These are phyloP conservation scores for Acholoe squamosa DNA, from an alignment of 2,888 invertebrate genomes.

Conservation along the genomic window DNA sequence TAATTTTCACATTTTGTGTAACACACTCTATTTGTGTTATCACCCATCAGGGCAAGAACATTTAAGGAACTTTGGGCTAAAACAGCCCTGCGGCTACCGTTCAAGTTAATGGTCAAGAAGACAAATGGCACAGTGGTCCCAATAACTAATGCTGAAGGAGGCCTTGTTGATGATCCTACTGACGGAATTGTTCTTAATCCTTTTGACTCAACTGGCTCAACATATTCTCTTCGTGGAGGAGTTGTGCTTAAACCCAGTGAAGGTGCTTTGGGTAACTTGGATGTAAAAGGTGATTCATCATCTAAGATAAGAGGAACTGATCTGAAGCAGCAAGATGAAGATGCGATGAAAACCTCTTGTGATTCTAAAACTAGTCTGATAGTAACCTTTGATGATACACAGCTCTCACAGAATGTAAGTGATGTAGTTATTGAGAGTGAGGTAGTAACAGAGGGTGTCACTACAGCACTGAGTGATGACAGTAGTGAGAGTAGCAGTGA, in stretches of 20 bases:
- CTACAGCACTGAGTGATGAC: no score
- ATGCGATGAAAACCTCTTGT: no score
- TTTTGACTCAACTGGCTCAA: not conserved
- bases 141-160: not conserved
- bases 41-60: not conserved
- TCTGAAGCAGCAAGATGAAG: not conserved
- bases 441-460: no score
- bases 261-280: not conserved
- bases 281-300: not conserved
- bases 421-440: no score
- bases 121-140: not conserved
- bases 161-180: not conserved
- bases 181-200: not conserved
- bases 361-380: no score
- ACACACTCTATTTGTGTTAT: no score
- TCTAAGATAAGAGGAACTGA: not conserved
- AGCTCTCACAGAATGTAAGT: no score
- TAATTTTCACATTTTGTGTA: no score
- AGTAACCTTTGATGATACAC: no score
- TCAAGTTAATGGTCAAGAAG: not conserved
- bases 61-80: not conserved
- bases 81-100: not conserved
- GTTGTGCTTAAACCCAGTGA: slow-evolving; percentile 5
- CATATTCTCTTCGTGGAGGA: not conserved
- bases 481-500: not conserved